phyloP scores from a whole-genome alignment of 2,113 vertebrate genomes.

The Lagopus leucura region DNA sequence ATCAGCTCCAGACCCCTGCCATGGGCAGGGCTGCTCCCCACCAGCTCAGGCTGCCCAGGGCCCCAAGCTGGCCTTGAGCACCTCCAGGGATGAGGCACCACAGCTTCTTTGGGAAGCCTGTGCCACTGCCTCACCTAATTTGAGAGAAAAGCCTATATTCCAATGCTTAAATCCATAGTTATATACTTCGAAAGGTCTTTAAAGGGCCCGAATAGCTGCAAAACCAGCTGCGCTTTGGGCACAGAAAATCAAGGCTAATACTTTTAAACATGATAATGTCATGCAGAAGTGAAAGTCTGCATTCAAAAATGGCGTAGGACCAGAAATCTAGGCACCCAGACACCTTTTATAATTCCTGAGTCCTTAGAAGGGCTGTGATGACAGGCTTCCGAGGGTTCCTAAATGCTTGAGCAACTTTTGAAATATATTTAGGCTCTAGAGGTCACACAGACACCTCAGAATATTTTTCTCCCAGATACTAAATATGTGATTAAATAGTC shows the following conservation, averaged over 20 bases:
- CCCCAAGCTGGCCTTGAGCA: too few relatives aligned
- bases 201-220: not conserved
- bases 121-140: not conserved
- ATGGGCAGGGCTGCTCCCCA: not conserved
- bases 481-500: conserved; percentile 61
- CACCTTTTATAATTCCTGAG: not conserved
- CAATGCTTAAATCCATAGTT: not conserved
- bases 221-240: not conserved
- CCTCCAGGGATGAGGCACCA: not conserved
- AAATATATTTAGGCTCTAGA: not conserved
- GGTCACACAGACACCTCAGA: conserved; percentile 12
- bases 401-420: not conserved
- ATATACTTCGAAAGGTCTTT: accelerated
- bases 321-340: not conserved
- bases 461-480: conserved; percentile 25
- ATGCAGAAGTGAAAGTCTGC: not conserved
- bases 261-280: not conserved
- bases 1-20: not conserved
- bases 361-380: not conserved
- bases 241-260: not conserved
- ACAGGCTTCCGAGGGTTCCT: not conserved
- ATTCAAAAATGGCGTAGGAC: not conserved
- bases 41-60: not conserved
- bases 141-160: not conserved
- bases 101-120: not conserved